Percentiles rank a stretch among this genome's conserved stretches.
Evolutionary conservation across 2,888 invertebrate species (phyloP).

Genomic region (Nipponacmea schrenckii): DNA sequence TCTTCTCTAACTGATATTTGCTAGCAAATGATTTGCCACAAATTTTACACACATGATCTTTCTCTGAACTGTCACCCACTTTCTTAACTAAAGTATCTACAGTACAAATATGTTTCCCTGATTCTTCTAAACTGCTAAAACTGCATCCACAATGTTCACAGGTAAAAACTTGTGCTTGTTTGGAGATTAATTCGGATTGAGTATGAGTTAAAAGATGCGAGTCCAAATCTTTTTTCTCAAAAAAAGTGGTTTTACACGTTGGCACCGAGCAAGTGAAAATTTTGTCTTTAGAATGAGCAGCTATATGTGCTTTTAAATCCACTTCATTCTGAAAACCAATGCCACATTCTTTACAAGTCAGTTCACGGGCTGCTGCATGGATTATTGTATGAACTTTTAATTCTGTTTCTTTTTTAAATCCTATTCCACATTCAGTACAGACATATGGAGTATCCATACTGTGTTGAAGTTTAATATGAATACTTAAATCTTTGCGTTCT

Average conservation of each 20-base stretch:
- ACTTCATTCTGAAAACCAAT: slow-evolving; percentile 5
- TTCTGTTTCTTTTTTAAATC: slow-evolving; percentile 5
- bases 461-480: neutral
- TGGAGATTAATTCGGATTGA: neutral
- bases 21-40: slow-evolving; percentile 1
- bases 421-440: slow-evolving; percentile 7
- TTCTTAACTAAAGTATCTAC: slow-evolving; percentile 1
- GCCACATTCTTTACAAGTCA: slow-evolving; percentile 2
- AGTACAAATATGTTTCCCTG: slow-evolving; percentile 2
- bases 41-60: slow-evolving; percentile 3
- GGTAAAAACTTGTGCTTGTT: neutral
- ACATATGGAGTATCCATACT: slow-evolving; percentile 7
- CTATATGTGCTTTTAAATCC: neutral
- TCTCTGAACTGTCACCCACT: slow-evolving; percentile 1
- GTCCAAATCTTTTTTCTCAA: neutral
- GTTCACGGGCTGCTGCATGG: neutral
- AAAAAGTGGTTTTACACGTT: neutral
- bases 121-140: slow-evolving; percentile 6
- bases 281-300: slow-evolving; percentile 1
- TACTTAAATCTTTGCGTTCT: neutral
- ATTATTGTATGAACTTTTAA: slow-evolving; percentile 6
- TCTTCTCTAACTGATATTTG: slow-evolving; percentile 3
- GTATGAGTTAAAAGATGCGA: neutral
- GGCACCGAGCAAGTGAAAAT: neutral
- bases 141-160: slow-evolving; percentile 3